phyloP scores from a whole-genome alignment of 2,888 invertebrate species.

The Drosophila sordidula region DNA sequence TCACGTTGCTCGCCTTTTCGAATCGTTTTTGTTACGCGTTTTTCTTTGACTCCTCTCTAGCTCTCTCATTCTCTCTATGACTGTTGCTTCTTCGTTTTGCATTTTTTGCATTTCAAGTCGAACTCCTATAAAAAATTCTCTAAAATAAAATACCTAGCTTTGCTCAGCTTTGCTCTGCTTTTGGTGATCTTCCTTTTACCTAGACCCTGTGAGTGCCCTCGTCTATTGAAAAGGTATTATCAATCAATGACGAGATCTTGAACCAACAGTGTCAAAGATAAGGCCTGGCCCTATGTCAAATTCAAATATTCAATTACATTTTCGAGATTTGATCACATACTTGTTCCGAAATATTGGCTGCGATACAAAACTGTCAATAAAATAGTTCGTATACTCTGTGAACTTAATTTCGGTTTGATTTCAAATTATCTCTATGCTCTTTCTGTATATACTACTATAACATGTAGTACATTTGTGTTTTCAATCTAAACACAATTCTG shows the following conservation, averaged over 20 bases:
- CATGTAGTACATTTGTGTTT: too few relatives aligned
- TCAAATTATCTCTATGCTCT: too few relatives aligned
- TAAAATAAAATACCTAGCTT: slow-evolving; percentile 7
- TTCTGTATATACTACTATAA: too few relatives aligned
- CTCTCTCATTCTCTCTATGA: neutral
- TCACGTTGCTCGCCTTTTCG: slow-evolving; percentile 44
- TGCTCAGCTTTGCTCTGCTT: neutral
- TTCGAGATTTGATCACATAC: neutral
- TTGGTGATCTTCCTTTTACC: slow-evolving; percentile 19
- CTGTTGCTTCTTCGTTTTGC: slow-evolving; percentile 7
- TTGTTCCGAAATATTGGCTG: neutral
- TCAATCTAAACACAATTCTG: too few relatives aligned
- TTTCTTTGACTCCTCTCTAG: slow-evolving; percentile 14
- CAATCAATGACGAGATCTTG: slow-evolving; percentile 41
- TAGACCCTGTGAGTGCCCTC: slow-evolving; percentile 29
- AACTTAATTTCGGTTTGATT: too few relatives aligned
- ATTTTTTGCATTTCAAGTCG: slow-evolving; percentile 29
- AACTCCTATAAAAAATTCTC: slow-evolving; percentile 11
- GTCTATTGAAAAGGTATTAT: slow-evolving; percentile 24
- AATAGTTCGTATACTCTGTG: neutral
- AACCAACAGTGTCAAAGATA: slow-evolving; percentile 29
- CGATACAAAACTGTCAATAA: neutral
- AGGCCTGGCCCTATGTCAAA: neutral
- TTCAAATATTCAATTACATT: neutral
- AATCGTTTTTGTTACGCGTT: slow-evolving; percentile 20